phyloP scores from a whole-genome alignment of 2,113 vertebrate species.

The Myotis brandtii region DNA sequence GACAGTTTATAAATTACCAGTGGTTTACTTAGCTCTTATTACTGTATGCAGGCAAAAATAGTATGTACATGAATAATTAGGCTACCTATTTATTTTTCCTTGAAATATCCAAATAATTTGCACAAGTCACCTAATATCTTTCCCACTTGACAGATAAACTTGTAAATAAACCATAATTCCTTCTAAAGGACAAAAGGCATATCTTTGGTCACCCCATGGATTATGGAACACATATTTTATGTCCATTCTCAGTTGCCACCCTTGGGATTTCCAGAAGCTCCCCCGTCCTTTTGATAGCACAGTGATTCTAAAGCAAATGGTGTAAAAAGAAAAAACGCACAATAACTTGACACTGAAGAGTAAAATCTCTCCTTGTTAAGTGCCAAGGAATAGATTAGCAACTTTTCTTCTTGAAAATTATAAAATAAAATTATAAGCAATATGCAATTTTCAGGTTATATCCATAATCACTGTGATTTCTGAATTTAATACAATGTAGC shows the following conservation, averaged over 20 bases:
- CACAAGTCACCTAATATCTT: background rate
- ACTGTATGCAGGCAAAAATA: background rate
- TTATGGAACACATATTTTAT: background rate
- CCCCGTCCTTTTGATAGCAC: background rate
- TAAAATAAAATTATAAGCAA: slow-evolving; percentile 68
- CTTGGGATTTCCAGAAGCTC: background rate
- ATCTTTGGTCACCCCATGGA: background rate
- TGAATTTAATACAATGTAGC: slow-evolving; percentile 57
- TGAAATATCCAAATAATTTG: background rate
- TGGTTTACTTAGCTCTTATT: slow-evolving; percentile 39
- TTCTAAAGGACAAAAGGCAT: background rate
- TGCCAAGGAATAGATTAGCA: slow-evolving; percentile 53
- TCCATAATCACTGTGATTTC: slow-evolving; percentile 62
- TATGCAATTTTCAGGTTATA: slow-evolving; percentile 65
- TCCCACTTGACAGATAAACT: slow-evolving; percentile 22
- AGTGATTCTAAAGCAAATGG: background rate
- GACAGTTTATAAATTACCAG: background rate
- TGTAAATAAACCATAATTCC: slow-evolving; percentile 40
- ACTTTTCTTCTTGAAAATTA: slow-evolving; percentile 43
- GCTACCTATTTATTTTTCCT: slow-evolving; percentile 33
- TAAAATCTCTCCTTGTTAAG: slow-evolving; percentile 43
- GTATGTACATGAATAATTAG: background rate
- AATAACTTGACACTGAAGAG: background rate
- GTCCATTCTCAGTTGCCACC: background rate
- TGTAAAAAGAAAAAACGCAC: background rate